Evolutionary conservation across 1,140 invertebrate species (phyloP).

Genomic region (Macrostomum lignano): DNA sequence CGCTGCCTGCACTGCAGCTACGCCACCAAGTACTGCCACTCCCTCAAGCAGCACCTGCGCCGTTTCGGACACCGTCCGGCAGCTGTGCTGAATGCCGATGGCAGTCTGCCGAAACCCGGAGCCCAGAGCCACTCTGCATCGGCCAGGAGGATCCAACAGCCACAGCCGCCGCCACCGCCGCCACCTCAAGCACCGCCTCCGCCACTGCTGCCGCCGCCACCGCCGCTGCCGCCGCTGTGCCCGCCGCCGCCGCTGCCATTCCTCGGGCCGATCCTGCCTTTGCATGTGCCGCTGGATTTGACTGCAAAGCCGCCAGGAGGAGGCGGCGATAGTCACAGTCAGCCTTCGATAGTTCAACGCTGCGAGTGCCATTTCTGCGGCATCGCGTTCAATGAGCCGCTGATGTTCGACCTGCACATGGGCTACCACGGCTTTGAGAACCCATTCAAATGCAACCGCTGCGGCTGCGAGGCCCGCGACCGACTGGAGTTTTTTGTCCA

Average conservation of each 20-base stretch:
- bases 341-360: too few relatives aligned
- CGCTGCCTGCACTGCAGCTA: constrained; percentile 76
- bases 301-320: too few relatives aligned
- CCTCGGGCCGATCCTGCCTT: too few relatives aligned
- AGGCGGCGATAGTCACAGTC: too few relatives aligned
- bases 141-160: too few relatives aligned
- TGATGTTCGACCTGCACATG: constrained; percentile 81
- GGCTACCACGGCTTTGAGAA: constrained; percentile 62
- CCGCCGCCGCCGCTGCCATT: too few relatives aligned
- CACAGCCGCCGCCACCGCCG: too few relatives aligned
- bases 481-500: constrained; percentile 66
- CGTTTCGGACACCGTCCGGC: constrained; percentile 51
- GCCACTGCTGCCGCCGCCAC: too few relatives aligned
- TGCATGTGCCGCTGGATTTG: too few relatives aligned
- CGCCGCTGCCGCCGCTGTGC: too few relatives aligned
- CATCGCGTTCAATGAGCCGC: constrained; percentile 55
- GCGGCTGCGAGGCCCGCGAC: constrained; percentile 48
- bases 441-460: constrained; percentile 76
- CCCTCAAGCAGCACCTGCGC: constrained; percentile 66
- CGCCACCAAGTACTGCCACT: constrained; percentile 90
- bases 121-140: too few relatives aligned
- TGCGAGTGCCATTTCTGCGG: constrained; percentile 58
- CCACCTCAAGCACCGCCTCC: too few relatives aligned
- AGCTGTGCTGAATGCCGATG: constrained; percentile 22
- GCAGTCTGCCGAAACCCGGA: constrained; percentile 11